These are phyloP conservation scores for Sapayoa aenigma DNA, from an alignment of 2,113 vertebrate species.

Conservation along the genomic window DNA sequence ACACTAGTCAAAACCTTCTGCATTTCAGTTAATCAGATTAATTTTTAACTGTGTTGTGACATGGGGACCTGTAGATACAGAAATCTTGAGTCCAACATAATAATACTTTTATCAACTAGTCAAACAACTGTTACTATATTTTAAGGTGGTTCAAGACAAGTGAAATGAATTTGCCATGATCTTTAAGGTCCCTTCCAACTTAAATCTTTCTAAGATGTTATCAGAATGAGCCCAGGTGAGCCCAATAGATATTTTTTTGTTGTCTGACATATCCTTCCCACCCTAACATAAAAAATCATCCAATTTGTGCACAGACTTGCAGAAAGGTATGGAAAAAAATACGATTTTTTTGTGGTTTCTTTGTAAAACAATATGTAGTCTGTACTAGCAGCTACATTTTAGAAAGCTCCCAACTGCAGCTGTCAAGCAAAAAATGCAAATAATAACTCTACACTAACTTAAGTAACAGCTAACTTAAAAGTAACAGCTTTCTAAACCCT, in stretches of 20 bases:
- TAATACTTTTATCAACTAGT: neutral
- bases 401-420: neutral
- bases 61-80: neutral
- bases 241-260: neutral
- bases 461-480: too few species aligned
- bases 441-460: neutral
- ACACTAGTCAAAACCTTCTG: neutral
- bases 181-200: neutral
- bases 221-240: neutral
- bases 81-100: neutral
- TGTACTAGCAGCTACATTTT: neutral
- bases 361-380: neutral
- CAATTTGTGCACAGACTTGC: neutral
- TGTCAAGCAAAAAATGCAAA: conserved; percentile 33
- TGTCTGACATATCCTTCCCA: neutral
- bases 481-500: neutral
- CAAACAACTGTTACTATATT: neutral
- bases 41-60: neutral
- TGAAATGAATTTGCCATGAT: neutral
- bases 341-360: neutral
- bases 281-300: neutral
- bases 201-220: neutral
- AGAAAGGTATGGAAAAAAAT: neutral
- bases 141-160: neutral
- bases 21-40: neutral